These are phyloP conservation scores for Dynastes hyllus DNA, from an alignment of 2,888 invertebrate species.

Conservation along the genomic window DNA sequence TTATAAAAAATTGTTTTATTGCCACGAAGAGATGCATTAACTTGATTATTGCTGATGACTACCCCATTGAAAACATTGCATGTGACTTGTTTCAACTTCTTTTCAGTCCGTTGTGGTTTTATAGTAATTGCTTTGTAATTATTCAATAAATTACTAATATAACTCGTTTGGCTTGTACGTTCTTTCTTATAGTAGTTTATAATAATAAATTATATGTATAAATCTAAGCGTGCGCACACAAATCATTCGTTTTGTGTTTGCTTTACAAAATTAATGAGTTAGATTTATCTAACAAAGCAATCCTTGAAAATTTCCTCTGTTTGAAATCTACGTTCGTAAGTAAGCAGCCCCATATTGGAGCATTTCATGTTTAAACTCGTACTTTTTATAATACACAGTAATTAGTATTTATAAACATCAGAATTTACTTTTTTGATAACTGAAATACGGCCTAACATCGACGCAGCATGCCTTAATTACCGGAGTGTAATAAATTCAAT, in stretches of 20 bases:
- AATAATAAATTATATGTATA: slow-evolving; percentile 28
- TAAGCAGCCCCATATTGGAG: background rate
- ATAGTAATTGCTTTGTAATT: slow-evolving; percentile 39
- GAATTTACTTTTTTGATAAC: slow-evolving; percentile 5
- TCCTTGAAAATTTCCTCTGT: background rate
- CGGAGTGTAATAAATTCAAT: slow-evolving; percentile 16
- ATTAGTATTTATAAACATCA: slow-evolving; percentile 9
- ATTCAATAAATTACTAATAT: slow-evolving; percentile 31
- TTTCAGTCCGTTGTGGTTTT: slow-evolving; percentile 5
- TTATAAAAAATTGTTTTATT: slow-evolving; percentile 18
- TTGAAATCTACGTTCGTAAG: background rate
- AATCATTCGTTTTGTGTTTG: slow-evolving; percentile 23
- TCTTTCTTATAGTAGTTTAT: slow-evolving; percentile 21
- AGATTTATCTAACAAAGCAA: slow-evolving; percentile 10
- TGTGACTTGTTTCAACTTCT: slow-evolving; percentile 1
- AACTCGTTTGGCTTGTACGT: slow-evolving; percentile 11
- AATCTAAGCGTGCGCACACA: background rate
- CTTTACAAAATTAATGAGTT: slow-evolving; percentile 18
- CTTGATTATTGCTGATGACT: slow-evolving; percentile 17
- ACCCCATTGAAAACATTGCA: slow-evolving; percentile 24
- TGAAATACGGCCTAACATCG: background rate
- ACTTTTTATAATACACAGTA: background rate
- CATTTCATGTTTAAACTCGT: background rate
- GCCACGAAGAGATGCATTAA: slow-evolving; percentile 25
- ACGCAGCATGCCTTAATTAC: slow-evolving; percentile 1